Percentiles rank a stretch among this genome's conserved stretches.
These are phyloP conservation scores for Stegodyphus dumicola DNA, from an alignment of 1,140 invertebrate genomes.

Conservation along the genomic window DNA sequence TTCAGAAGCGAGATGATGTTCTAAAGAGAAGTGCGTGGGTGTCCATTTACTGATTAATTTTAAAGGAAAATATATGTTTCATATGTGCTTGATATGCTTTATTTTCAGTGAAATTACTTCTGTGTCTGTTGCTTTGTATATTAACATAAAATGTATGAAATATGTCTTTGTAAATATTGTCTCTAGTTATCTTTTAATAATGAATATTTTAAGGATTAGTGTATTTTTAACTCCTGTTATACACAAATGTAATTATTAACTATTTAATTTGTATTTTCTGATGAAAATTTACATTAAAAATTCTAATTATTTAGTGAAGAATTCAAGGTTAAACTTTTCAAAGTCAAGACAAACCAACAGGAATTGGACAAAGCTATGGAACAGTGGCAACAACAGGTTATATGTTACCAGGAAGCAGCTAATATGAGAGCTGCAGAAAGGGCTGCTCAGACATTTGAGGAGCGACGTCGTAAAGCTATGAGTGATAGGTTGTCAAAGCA, in stretches of 20 bases:
- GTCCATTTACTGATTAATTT: conserved; percentile 39
- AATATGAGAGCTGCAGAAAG: conserved; percentile 52
- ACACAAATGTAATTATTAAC: not conserved
- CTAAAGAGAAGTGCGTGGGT: conserved; percentile 62
- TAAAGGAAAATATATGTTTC: too few species aligned
- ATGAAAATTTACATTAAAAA: not conserved
- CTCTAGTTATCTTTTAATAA: too few species aligned
- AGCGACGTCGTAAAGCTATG: conserved; percentile 35
- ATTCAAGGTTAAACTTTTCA: conserved; percentile 43
- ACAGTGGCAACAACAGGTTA: conserved; percentile 47
- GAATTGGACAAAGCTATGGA: conserved; percentile 59
- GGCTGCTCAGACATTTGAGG: conserved; percentile 47
- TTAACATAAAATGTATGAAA: too few species aligned
- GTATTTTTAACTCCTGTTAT: not conserved
- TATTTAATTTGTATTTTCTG: not conserved
- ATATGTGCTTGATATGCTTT: too few species aligned
- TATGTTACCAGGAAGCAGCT: conserved; percentile 46
- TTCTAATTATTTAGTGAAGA: conserved; percentile 27
- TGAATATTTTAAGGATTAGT: too few species aligned
- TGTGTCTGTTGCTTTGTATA: too few species aligned
- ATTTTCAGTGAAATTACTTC: too few species aligned
- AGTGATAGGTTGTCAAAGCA: conserved; percentile 43
- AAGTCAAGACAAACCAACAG: conserved; percentile 56
- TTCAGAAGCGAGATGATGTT: conserved; percentile 50
- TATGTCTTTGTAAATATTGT: too few species aligned